phyloP scores from a whole-genome alignment of 2,888 invertebrate species.

The Limnephilus marmoratus region DNA sequence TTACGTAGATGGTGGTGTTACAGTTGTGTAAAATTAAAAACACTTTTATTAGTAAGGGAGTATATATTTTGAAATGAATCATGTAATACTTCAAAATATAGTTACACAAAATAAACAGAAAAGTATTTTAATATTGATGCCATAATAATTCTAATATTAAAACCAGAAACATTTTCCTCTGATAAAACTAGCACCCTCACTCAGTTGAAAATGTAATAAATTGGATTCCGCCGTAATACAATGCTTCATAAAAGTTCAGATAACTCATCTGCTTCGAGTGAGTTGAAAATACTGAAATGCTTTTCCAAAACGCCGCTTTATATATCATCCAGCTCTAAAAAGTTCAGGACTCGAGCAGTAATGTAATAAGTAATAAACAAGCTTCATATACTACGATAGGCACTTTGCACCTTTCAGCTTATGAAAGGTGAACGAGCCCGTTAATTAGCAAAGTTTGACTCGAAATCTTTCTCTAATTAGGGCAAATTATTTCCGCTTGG shows the following conservation, averaged over 20 bases:
- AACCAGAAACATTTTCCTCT: neutral
- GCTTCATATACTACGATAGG: slow-evolving; percentile 63
- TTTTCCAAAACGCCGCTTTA: slow-evolving; percentile 48
- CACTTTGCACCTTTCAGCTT: slow-evolving; percentile 63
- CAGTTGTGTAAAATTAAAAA: too few species aligned
- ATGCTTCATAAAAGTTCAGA: slow-evolving; percentile 38
- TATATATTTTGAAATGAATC: too few species aligned
- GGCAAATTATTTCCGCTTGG: slow-evolving; percentile 64
- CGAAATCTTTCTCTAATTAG: slow-evolving; percentile 66
- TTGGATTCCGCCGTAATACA: slow-evolving; percentile 4
- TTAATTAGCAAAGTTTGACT: slow-evolving; percentile 66
- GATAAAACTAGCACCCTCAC: neutral
- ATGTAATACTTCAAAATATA: too few species aligned
- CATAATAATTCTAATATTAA: neutral
- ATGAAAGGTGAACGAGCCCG: slow-evolving; percentile 62
- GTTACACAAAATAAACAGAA: too few species aligned
- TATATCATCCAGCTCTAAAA: slow-evolving; percentile 54
- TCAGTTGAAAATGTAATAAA: slow-evolving; percentile 19
- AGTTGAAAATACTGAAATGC: slow-evolving; percentile 38
- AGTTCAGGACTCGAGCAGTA: slow-evolving; percentile 61
- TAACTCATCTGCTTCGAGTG: slow-evolving; percentile 24
- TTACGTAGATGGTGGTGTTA: too few species aligned
- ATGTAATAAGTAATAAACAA: slow-evolving; percentile 60
- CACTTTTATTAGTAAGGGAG: too few species aligned
- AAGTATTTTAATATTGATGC: neutral